Evolutionary conservation across 2,113 vertebrate species (phyloP).

Genomic region (Pimephales promelas): DNA sequence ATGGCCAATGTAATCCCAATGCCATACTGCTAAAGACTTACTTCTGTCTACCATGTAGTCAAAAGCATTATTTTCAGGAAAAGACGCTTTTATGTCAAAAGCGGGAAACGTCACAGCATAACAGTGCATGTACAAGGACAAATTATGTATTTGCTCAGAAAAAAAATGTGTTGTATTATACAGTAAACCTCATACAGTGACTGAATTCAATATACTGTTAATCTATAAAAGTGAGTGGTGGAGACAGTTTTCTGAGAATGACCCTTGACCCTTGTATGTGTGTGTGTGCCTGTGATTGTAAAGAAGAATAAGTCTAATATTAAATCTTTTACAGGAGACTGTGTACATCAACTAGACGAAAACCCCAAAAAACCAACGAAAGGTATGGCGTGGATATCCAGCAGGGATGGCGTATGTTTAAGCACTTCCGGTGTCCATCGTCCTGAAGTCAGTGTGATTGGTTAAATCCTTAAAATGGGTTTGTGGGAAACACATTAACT

Average conservation of each 20-base stretch:
- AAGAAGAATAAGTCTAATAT: background rate
- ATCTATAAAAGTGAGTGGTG: background rate
- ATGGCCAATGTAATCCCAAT: background rate
- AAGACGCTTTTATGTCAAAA: no score
- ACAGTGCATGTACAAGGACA: background rate
- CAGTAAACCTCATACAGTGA: background rate
- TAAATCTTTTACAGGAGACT: constrained; percentile 67
- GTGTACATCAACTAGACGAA: constrained; percentile 60
- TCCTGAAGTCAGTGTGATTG: no score
- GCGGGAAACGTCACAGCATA: no score
- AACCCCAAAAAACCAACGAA: constrained; percentile 59
- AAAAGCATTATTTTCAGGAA: no score
- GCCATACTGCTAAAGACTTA: background rate
- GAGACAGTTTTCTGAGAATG: background rate
- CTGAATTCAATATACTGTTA: background rate
- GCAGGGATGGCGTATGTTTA: background rate
- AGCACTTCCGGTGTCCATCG: no score
- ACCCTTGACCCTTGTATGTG: no score
- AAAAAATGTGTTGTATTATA: background rate
- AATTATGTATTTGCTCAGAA: background rate
- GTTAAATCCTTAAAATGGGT: no score
- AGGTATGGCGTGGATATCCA: constrained; percentile 57
- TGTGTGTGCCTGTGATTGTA: background rate
- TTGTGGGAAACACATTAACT: no score
- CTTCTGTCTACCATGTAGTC: no score